These are phyloP conservation scores for Luffia ferchaultella DNA, from an alignment of 2,888 invertebrate genomes.

Conservation along the genomic window DNA sequence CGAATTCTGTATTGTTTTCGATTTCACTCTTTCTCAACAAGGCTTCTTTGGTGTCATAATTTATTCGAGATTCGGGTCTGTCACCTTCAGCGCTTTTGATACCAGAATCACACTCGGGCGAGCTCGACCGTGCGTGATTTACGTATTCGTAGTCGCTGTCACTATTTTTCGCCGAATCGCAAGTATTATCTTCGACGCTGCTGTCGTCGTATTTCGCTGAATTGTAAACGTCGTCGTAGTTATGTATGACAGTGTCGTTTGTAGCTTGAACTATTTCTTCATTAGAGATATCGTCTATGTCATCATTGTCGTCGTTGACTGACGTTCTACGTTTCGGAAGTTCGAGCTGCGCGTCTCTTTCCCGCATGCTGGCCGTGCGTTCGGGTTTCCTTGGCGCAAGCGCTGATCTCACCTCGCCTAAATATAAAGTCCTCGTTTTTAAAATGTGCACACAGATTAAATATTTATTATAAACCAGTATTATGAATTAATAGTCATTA, in stretches of 20 bases:
- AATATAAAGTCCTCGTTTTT: too few species aligned
- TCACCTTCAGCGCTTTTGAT: constrained; percentile 45
- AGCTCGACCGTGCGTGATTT: constrained; percentile 71
- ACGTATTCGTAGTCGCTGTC: constrained; percentile 73
- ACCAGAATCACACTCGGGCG: constrained; percentile 72
- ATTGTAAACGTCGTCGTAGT: constrained; percentile 58
- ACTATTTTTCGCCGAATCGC: constrained; percentile 57
- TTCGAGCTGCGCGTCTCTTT: constrained; percentile 74
- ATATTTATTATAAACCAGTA: too few species aligned
- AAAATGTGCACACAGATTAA: constrained; percentile 9
- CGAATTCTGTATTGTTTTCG: constrained; percentile 59
- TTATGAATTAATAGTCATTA: too few species aligned
- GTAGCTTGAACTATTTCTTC: constrained; percentile 49
- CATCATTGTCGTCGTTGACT: constrained; percentile 62
- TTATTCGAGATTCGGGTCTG: constrained; percentile 27
- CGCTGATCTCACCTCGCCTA: constrained; percentile 84
- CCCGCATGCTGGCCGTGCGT: constrained; percentile 86
- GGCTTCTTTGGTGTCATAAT: constrained; percentile 28
- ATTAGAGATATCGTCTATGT: constrained; percentile 45
- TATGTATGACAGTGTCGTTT: constrained; percentile 53
- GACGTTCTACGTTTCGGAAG: constrained; percentile 57
- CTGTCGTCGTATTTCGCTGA: constrained; percentile 51
- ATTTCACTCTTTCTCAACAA: constrained; percentile 49
- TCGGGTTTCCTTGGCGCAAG: constrained; percentile 86
- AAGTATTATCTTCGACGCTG: constrained; percentile 13